A percentile compares a stretch with the other conserved stretches of the same genome.
Evolutionary conservation across 2,113 vertebrate genomes (phyloP).

Genomic region (Sisor rabdophorus): DNA sequence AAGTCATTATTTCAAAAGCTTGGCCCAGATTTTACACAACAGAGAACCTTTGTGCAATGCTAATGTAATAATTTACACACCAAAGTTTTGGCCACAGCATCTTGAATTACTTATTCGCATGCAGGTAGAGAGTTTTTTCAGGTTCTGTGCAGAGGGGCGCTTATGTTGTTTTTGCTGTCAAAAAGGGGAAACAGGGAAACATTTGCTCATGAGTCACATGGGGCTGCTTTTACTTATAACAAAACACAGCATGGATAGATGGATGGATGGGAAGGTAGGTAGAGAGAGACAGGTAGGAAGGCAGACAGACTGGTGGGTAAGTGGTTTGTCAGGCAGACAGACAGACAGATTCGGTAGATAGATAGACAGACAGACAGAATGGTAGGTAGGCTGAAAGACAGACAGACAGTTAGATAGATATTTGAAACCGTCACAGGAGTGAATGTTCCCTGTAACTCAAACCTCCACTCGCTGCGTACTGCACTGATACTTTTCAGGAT

Average conservation of each 20-base stretch:
- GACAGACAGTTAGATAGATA: not conserved
- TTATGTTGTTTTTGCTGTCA: slow-evolving; percentile 28
- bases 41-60: slow-evolving; percentile 34
- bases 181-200: not conserved
- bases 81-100: slow-evolving; percentile 39
- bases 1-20: slow-evolving; percentile 63
- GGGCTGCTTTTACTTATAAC: not conserved
- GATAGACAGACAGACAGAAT: not conserved
- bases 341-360: not conserved
- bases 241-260: too few relatives aligned
- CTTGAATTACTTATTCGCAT: slow-evolving; percentile 44
- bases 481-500: not conserved
- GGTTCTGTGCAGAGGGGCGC: not conserved
- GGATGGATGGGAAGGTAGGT: not conserved
- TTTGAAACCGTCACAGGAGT: not conserved
- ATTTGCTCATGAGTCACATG: slow-evolving; percentile 5
- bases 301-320: not conserved
- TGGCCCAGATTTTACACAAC: slow-evolving; percentile 23
- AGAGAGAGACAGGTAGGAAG: not conserved
- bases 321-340: not conserved
- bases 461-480: not conserved
- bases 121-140: slow-evolving; percentile 28
- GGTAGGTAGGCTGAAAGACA: too few relatives aligned
- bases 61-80: slow-evolving; percentile 44
- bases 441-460: not conserved